These are phyloP conservation scores for Chlorops oryzae DNA, from an alignment of 1,140 invertebrate genomes.

Conservation along the genomic window DNA sequence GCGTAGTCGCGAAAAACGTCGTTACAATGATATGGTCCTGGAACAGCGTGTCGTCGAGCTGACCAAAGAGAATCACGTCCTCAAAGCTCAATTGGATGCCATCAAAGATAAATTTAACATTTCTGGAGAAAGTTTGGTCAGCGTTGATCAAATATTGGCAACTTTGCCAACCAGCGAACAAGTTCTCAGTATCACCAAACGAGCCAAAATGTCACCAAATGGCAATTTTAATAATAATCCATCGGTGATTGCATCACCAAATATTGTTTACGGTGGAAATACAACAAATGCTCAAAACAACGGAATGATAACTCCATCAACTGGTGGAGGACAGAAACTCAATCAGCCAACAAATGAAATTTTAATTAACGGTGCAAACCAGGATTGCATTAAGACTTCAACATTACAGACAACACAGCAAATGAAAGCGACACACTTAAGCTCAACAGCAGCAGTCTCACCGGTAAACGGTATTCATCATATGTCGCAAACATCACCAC, in stretches of 20 bases:
- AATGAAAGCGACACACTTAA: too few species aligned
- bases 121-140: slow-evolving; percentile 75
- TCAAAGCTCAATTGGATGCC: slow-evolving; percentile 86
- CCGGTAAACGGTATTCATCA: slow-evolving; percentile 44
- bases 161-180: slow-evolving; percentile 76
- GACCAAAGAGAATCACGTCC: slow-evolving; percentile 88
- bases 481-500: slow-evolving; percentile 14
- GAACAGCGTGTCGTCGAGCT: slow-evolving; percentile 90
- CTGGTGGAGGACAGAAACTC: too few species aligned
- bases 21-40: slow-evolving; percentile 94
- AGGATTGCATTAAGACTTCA: too few species aligned
- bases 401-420: too few species aligned
- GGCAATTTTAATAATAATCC: slow-evolving; percentile 44
- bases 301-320: too few species aligned
- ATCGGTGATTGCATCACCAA: not conserved
- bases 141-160: slow-evolving; percentile 79
- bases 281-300: too few species aligned
- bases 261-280: slow-evolving; percentile 4
- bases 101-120: slow-evolving; percentile 93
- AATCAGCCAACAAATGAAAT: too few species aligned
- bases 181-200: slow-evolving; percentile 72
- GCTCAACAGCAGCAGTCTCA: too few species aligned
- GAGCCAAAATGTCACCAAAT: slow-evolving; percentile 60
- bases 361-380: too few species aligned
- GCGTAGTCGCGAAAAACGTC: slow-evolving; percentile 86